Conservation (phyloP, 2,888 invertebrate genomes). For the Mimumesa dahlbomi region DNA sequence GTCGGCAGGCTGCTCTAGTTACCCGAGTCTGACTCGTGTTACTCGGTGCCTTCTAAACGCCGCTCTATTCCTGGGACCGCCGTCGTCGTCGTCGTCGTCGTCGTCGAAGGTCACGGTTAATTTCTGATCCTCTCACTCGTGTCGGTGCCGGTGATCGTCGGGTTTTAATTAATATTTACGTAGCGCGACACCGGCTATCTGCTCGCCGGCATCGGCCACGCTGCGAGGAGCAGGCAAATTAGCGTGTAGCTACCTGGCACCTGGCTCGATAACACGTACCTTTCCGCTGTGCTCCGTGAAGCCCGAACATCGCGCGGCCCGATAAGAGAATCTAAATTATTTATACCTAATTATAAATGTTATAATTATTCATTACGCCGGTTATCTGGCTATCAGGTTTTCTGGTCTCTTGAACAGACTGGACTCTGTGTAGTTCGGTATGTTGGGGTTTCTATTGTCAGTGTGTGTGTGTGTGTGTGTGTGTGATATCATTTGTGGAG, state of each 20-base stretch:
- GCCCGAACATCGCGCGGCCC: background rate
- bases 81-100: background rate
- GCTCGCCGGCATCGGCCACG: background rate
- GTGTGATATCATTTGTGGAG: too few species aligned
- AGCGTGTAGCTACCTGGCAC: background rate
- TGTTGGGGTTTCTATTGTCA: too few species aligned
- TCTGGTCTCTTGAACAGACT: too few species aligned
- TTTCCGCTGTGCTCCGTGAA: too few species aligned
- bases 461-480: too few species aligned
- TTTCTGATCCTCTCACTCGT: slow-evolving; percentile 19
- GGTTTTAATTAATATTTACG: slow-evolving; percentile 22
- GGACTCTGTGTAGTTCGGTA: too few species aligned
- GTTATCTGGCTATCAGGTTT: too few species aligned
- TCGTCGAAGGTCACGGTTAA: slow-evolving; percentile 25
- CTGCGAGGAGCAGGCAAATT: background rate
- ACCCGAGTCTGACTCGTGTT: slow-evolving; percentile 3
- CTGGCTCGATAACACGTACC: too few species aligned
- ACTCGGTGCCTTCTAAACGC: slow-evolving; percentile 8
- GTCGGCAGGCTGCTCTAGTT: slow-evolving; percentile 8
- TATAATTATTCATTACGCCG: too few species aligned
- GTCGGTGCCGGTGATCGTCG: slow-evolving; percentile 2
- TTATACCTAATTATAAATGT: background rate
- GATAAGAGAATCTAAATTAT: background rate
- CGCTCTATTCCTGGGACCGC: background rate
- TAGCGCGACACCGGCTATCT: background rate